Evolutionary conservation across 2,797 vertebrate species (phyloP), one percentile per base, ranked within the genome.

Genomic region (Eremophila alpestris): DNA sequence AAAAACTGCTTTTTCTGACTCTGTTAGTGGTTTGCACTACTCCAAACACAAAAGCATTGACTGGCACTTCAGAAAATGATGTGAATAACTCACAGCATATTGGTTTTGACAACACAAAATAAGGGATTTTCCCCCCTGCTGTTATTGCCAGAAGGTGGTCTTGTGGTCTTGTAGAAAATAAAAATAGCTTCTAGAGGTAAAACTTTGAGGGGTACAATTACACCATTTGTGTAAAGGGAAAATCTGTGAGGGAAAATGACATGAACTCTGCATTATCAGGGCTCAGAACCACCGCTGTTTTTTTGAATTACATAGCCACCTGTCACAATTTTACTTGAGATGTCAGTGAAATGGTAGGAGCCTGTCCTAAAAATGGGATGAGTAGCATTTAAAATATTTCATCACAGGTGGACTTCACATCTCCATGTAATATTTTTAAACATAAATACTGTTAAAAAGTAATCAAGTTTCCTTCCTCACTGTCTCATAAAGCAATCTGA

Each of bases 171-270:
- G 85, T 68, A 76, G 74, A 90, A 96, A 96, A 96, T 80, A 95
- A 97, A 96, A 97, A 94, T 94, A 92, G 13, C 71, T 95, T 96
- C 67, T 78, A 86, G 71, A 94, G 84, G 78, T 94, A 95, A 95
- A 94, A 77, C 26, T 94, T 91, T 83, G 76, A 93, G 89, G 87
- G 65, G 90, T 87, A 97, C 92, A 95, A 89, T 86, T 93, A 94
- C 55, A 95, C 67, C 75, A 94, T 96, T 94, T 96, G 91, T 62
- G 41, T 96, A 87, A 95, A 96, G 32, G 34, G n/a, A 95, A 94
- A 94, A 69, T 67, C n/a, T 62, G 49, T 20, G 19, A 79, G 17
- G 17, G 73, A 91, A 94, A 91, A 90, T 78, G 38, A 96, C 92
- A 63, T 90, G 75, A 96, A 87, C n/a, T 88, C 54, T 78, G 26